Percentiles rank a stretch among this genome's conserved stretches.
phyloP scores from a whole-genome alignment of 1,140 invertebrate genomes.

The Trachymyrmex cornetzi region DNA sequence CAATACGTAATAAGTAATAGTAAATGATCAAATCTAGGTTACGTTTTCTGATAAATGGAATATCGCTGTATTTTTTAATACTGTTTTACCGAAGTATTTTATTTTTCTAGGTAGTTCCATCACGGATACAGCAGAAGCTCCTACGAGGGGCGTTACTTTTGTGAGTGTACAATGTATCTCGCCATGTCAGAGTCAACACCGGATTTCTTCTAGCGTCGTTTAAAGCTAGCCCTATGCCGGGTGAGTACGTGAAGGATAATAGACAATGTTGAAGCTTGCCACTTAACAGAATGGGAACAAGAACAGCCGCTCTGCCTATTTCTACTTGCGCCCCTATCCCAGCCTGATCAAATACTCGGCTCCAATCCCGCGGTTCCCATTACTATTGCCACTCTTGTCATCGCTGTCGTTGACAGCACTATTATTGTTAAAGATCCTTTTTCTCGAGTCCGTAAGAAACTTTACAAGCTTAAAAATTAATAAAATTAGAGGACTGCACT shows the following conservation, averaged over 20 bases:
- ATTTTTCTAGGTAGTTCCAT: neutral
- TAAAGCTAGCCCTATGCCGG: constrained; percentile 65
- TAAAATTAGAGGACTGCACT: neutral
- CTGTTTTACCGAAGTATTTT: neutral
- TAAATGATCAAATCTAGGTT: neutral
- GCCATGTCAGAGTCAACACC: constrained; percentile 50
- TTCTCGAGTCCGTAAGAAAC: neutral
- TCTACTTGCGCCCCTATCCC: constrained; percentile 79
- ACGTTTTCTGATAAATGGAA: neutral
- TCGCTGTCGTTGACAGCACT: constrained; percentile 66
- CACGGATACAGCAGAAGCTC: neutral
- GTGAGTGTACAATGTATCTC: constrained; percentile 42
- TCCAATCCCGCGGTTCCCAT: constrained; percentile 76
- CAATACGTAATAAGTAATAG: neutral
- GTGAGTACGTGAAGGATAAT: constrained; percentile 72
- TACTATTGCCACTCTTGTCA: constrained; percentile 72
- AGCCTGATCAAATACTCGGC: constrained; percentile 83
- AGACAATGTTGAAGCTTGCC: constrained; percentile 79
- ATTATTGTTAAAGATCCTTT: constrained; percentile 49
- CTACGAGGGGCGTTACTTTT: neutral
- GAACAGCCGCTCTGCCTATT: constrained; percentile 83
- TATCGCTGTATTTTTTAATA: neutral
- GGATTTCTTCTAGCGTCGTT: constrained; percentile 51
- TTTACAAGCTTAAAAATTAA: constrained; percentile 18
- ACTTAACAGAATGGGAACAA: constrained; percentile 84